Evolutionary conservation across 2,797 vertebrate species (phyloP), one percentile per base, ranked within the genome.

Genomic region (Sebastes goodei): DNA sequence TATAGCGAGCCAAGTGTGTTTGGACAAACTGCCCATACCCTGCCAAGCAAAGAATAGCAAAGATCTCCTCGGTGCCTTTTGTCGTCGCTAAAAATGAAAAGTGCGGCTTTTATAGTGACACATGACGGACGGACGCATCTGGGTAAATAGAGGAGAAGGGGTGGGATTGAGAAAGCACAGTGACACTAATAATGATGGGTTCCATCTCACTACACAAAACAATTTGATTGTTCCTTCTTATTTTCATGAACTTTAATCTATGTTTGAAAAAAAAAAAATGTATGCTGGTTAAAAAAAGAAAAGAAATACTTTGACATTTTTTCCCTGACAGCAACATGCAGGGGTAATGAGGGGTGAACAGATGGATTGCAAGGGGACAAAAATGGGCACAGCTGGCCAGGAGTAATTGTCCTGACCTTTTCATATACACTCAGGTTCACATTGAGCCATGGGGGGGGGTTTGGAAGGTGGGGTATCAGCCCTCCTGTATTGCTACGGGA

Each of bases 351-450:
- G 29, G 56, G 75, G 25, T 46, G 73, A 85, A 60, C 78, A 90
- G 81, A 87, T 88, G 81, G 85, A 74, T 14, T 17, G 38, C 77
- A 89, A 77, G 74, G 75, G 57, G 74, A 86, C 64, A 79, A 35
- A 71, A 74, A 86, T 17, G 74, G 77, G 86, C 84, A 77, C 82
- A 90, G 82, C 71, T 86, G 83, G 81, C 17, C 69, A 75, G 76
- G 70, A 80, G 74, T 89, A 75, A 89, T 82, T 86, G 71, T 81
- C 64, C 64, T 80, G 86, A 91, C 91, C 89, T 92, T 92, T 87
- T 73, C 74, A 76, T 68, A 63, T 46, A 63, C 65, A 77, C 53
- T 71, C 61, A 70, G 71, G 83, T 63, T 85, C 74, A 81, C 69
- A 57, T 1, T 59, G 55, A 85, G 74, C 35, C 49, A 1, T 46